phyloP scores from a whole-genome alignment of 1,140 invertebrate species.

The Drosophila prosaltans region DNA sequence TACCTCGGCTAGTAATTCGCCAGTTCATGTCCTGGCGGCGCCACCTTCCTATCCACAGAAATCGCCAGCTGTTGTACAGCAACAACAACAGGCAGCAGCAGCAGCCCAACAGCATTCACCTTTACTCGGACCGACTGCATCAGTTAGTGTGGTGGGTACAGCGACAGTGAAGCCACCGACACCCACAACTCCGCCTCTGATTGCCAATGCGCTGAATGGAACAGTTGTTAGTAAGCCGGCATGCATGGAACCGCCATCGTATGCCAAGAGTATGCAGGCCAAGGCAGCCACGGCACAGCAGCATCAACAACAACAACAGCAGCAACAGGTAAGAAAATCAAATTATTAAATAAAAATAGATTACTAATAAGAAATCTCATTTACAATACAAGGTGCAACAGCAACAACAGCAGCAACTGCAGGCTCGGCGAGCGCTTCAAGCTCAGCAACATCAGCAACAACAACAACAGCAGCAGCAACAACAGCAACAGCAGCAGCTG shows the following conservation, averaged over 20 bases:
- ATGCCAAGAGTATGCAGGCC: conserved; percentile 95
- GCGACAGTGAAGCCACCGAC: conserved; percentile 83
- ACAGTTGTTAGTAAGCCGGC: conserved; percentile 84
- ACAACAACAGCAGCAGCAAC: conserved; percentile 28
- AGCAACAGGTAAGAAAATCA: conserved; percentile 18
- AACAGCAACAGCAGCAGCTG: conserved; percentile 34
- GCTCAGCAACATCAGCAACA: conserved; percentile 50
- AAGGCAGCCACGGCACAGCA: conserved; percentile 86
- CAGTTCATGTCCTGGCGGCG: conserved; percentile 84
- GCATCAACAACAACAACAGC: conserved; percentile 65
- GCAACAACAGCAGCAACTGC: conserved; percentile 83
- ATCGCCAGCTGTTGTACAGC: conserved; percentile 83
- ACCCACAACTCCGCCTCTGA: conserved; percentile 85
- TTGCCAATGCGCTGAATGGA: conserved; percentile 69
- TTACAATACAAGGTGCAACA: conserved; percentile 79
- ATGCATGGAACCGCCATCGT: conserved; percentile 95
- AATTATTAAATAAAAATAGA: background rate
- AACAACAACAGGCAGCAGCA: conserved; percentile 85
- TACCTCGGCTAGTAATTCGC: conserved; percentile 84
- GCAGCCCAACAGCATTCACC: conserved; percentile 83
- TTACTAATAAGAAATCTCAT: background rate
- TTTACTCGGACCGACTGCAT: conserved; percentile 57
- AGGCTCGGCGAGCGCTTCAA: conserved; percentile 52
- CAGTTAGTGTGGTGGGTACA: conserved; percentile 28
- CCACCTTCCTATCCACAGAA: conserved; percentile 89